Base-by-base conservation (phyloP, 2,888 invertebrate species). In the Heterodera filipjevi region DNA sequence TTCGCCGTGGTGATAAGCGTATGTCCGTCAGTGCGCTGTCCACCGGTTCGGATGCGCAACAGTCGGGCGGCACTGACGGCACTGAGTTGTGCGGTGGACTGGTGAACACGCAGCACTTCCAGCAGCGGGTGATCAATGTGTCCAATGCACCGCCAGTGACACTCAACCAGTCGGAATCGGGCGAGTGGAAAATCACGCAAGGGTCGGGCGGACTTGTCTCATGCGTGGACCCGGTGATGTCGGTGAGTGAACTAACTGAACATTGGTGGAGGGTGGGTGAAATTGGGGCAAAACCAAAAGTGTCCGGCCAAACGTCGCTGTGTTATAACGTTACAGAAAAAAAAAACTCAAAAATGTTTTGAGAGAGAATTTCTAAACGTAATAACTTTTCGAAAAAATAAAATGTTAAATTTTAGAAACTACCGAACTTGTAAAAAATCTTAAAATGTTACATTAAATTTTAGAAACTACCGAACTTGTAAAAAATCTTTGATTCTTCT, bases 141-240 rank as follows among this genome's bases (percentile, higher is more conserved):
- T 89, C 88, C 14, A 89, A 89, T 71, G 89, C 89, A 19, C 89
- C 89, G 12, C 89, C 89, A 14, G 89, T 89, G 10, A 87, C 89
- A 10, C 72, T 89, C 79, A 88, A 85, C 71, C 81, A 84, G 16
- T 66, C 85, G 80, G 81, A 85, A 71, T 81, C 86, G 2, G 89
- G 89, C 49, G 86, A 87, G 78, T 89, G 89, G 89, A 82, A 85
- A 70, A 88, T 87, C 32, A 86, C 85, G 33, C 86, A 86, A 77
- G 86, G 87, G 19, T 87, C 87, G 10, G 89, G 89, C 22, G 89
- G 89, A 6, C 82, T 89, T 19, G 89, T 89, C 19, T 85, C 87
- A 12, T 89, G 89, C 77, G 89, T 89, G 16, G 89, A 89, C 79
- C 89, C 89, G 32, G 87, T 89, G 22, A 89, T 89, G 89, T 86